Base-by-base conservation (phyloP, 2,888 invertebrate species). In the Ichneumon xanthorius region DNA sequence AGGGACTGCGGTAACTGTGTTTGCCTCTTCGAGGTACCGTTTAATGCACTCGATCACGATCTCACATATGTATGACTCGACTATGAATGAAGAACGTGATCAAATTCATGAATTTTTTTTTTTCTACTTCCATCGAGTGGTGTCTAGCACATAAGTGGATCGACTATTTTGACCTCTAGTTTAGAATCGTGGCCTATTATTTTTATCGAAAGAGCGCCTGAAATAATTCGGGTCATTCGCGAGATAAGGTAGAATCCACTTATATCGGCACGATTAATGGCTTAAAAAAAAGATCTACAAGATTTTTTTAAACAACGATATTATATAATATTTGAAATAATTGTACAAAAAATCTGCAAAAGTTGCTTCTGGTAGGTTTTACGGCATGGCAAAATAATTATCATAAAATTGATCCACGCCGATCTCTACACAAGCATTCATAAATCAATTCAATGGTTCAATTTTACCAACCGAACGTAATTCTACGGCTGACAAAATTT, bases 1-100 rank as follows among this genome's bases (percentile, higher is more conserved):
- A 63, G 48, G 50, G 75, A 61, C 63, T 22, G 19, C 40, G n/a
- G 26, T 63, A 75, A 61, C 26, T 63, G 75, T 75, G 19, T n/a
- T 63, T 33, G 11, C 48, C 30, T 30, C 30, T 63, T 58, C 55
- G 19, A 72, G 75, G 30, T 83, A 83, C 83, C 73, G 83, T 83
- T 71, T 33, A 73, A 79, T 16, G 83, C 73, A 45, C 83, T 79
- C 73, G 61, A 73, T 83, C 83, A 83, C 83, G 83, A 75, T 50
- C 50, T 67, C 73, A 30, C 77, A 79, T 71, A 80, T 85, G 75
- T 71, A 82, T 80, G 67, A 65, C 45, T 79, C 63, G 85, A 87
- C 84, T 87, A 85, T 77, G 61, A 80, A 84, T 82, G 79, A 87
- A 53, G 67, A 61, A 84, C 81, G 81, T 85, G 85, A 80, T 72